Conservation (phyloP, 1,140 invertebrate genomes). For the Periplaneta americana region DNA sequence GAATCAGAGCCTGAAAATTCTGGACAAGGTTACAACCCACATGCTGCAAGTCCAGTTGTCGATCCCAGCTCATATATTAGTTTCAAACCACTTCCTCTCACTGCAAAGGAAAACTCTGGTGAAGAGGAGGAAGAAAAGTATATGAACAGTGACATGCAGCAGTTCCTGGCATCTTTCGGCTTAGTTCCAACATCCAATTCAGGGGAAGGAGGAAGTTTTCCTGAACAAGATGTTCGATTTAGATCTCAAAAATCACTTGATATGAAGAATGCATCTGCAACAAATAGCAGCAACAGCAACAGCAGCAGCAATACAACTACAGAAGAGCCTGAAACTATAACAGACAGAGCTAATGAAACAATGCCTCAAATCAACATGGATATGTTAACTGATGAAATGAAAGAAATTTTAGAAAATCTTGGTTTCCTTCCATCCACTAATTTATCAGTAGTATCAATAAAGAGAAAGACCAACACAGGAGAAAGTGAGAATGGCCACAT, state of each 20-base stretch:
- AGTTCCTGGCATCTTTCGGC: slow-evolving; percentile 49
- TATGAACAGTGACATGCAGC: slow-evolving; percentile 45
- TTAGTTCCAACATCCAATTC: slow-evolving; percentile 32
- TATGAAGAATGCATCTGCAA: background rate
- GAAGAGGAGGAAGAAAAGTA: slow-evolving; percentile 7
- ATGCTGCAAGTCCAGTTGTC: slow-evolving; percentile 22
- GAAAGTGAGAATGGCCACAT: slow-evolving; percentile 36
- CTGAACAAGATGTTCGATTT: background rate
- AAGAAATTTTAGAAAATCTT: slow-evolving; percentile 43
- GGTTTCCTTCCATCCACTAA: slow-evolving; percentile 34
- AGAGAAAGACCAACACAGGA: background rate
- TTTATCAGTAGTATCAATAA: slow-evolving; percentile 11
- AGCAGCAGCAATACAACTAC: background rate
- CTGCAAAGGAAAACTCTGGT: slow-evolving; percentile 27
- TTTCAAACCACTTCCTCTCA: slow-evolving; percentile 51
- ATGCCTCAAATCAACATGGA: slow-evolving; percentile 34
- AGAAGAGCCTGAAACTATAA: too few relatives aligned
- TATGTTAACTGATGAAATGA: slow-evolving; percentile 43
- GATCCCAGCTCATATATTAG: slow-evolving; percentile 43
- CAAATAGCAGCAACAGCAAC: background rate
- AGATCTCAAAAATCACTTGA: background rate
- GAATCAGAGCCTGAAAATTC: too few relatives aligned
- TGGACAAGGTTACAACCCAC: background rate
- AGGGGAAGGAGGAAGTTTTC: background rate
- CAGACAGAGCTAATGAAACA: background rate